Conservation (phyloP, 2,113 vertebrate genomes). For the Bambusicola thoracicus region DNA sequence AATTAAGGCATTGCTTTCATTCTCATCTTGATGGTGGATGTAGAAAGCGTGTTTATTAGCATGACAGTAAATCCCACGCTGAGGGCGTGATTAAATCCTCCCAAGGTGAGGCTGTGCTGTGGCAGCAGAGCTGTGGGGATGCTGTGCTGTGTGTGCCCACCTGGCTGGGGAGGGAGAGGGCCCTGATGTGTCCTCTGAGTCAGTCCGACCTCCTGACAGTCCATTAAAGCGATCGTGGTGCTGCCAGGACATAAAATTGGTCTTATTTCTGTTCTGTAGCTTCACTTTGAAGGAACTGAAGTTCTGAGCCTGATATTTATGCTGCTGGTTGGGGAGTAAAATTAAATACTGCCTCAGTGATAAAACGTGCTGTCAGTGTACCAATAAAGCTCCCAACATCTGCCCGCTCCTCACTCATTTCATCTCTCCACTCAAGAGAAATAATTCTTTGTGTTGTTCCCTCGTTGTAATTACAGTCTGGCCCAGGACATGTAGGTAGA, state of each 20-base stretch:
- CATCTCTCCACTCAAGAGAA: not conserved
- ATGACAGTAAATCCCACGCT: rapidly evolving
- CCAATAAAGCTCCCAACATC: not conserved
- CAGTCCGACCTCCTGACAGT: not conserved
- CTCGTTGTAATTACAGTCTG: not conserved
- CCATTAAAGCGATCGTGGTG: not conserved
- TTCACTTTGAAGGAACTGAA: not conserved
- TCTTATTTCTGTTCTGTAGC: not conserved
- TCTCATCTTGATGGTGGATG: not conserved
- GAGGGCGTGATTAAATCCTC: not conserved
- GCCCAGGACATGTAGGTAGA: not conserved
- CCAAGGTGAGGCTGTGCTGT: not conserved
- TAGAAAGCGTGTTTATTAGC: not conserved
- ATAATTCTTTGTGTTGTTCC: constrained; percentile 1
- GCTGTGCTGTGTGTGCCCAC: no score
- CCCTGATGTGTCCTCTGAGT: not conserved
- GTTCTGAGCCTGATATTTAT: not conserved
- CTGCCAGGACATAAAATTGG: not conserved
- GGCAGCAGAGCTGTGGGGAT: no score
- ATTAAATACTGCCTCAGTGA: constrained; percentile 5
- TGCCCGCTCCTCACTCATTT: not conserved
- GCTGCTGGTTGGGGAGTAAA: constrained; percentile 16
- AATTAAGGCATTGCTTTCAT: not conserved
- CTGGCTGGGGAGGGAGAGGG: not conserved
- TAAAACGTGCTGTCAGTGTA: not conserved